phyloP scores from a whole-genome alignment of 2,797 vertebrate species.

The Eleutherodactylus coqui region DNA sequence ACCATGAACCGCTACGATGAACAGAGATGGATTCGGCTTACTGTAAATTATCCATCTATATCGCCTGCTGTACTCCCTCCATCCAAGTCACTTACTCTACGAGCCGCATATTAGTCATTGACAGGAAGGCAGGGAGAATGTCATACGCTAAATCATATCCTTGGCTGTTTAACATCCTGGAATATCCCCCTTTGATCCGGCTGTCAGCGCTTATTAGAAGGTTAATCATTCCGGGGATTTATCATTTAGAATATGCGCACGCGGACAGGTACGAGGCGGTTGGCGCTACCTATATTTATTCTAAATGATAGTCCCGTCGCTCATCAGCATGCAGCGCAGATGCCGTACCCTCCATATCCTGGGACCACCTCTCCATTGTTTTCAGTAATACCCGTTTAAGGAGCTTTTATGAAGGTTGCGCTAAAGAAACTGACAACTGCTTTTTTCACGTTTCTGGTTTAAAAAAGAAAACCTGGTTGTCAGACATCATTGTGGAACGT shows the following conservation, averaged over 20 bases:
- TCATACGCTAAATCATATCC: not conserved
- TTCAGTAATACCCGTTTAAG: not conserved
- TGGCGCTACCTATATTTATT: not conserved
- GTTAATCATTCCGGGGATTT: not conserved
- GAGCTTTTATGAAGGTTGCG: not conserved
- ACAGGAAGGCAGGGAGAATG: not conserved
- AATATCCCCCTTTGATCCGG: not conserved
- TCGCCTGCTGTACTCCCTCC: not conserved
- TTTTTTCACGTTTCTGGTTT: no score
- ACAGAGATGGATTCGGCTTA: slow-evolving; percentile 24
- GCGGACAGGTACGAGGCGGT: not conserved
- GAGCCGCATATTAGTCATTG: slow-evolving; percentile 12
- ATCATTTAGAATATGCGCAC: not conserved
- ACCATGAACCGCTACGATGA: not conserved
- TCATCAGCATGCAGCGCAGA: not conserved
- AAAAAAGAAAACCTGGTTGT: no score
- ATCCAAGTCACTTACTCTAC: not conserved
- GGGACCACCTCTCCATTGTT: not conserved
- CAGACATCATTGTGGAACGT: no score
- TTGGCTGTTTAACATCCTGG: slow-evolving; percentile 18
- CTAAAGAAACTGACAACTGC: not conserved
- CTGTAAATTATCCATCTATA: slow-evolving; percentile 35
- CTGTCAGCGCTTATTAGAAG: not conserved
- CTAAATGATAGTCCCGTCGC: not conserved
- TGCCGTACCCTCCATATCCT: not conserved